Conservation (phyloP, 2,888 invertebrate species). For the Thera britannica region DNA sequence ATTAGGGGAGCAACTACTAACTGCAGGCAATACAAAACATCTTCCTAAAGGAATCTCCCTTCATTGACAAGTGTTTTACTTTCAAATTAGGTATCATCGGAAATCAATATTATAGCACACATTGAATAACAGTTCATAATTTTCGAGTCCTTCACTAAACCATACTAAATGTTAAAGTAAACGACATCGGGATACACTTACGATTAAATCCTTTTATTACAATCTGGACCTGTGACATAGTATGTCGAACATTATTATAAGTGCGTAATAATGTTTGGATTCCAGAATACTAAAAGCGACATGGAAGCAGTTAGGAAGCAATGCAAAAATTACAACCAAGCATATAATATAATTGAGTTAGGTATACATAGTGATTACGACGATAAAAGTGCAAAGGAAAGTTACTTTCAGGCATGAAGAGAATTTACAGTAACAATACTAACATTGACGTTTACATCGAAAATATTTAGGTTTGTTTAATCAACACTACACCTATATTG, state of each 20-base stretch:
- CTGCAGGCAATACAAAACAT: conserved; percentile 42
- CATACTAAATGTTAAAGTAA: conserved; percentile 77
- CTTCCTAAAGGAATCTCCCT: conserved; percentile 59
- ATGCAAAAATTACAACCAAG: conserved; percentile 67
- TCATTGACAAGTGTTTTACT: conserved; percentile 58
- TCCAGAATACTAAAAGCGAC: conserved; percentile 65
- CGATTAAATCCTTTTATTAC: conserved; percentile 72
- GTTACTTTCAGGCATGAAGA: conserved; percentile 41
- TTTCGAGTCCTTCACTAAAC: conserved; percentile 67
- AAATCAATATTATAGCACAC: conserved; percentile 74
- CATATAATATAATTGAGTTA: conserved; percentile 52
- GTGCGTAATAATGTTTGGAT: conserved; percentile 63
- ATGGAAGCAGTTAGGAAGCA: conserved; percentile 75
- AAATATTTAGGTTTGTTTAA: conserved; percentile 49
- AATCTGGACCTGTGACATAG: conserved; percentile 80
- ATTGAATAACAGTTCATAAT: conserved; percentile 74
- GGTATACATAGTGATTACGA: conserved; percentile 47
- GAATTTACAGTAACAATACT: conserved; percentile 22
- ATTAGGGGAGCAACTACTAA: not conserved
- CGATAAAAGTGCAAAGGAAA: conserved; percentile 54
- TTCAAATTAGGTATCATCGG: conserved; percentile 63
- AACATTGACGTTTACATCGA: conserved; percentile 38
- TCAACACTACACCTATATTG: conserved; percentile 77
- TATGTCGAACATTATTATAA: conserved; percentile 67
- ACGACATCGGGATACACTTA: conserved; percentile 72